Conservation (phyloP, 2,113 vertebrate species). For the Poeciliopsis retropinna region DNA sequence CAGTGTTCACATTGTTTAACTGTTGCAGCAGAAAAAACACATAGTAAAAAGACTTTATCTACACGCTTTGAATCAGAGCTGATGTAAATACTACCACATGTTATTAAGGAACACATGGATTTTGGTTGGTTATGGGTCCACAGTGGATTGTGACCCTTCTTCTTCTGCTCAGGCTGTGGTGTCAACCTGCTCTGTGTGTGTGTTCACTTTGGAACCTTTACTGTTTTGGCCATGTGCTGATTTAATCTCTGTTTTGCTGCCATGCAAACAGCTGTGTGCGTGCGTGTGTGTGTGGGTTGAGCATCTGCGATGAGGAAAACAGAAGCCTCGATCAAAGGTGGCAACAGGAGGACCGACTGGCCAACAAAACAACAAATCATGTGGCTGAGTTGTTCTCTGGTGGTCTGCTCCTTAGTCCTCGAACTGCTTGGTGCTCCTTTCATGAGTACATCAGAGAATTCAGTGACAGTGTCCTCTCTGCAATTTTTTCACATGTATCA, state of each 20-base stretch:
- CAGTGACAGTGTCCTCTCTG: background rate
- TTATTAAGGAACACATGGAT: background rate
- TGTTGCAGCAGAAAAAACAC: no score
- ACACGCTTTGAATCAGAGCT: no score
- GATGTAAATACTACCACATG: background rate
- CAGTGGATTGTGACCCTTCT: background rate
- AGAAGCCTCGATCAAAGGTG: slow-evolving; percentile 40
- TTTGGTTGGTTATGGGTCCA: background rate
- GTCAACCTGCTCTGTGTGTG: background rate
- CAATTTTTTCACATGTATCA: no score
- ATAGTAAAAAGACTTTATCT: no score
- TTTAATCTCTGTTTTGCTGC: slow-evolving; percentile 42
- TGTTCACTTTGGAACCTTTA: background rate
- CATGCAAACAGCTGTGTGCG: slow-evolving; percentile 24
- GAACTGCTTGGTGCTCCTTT: background rate
- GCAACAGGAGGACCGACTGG: background rate
- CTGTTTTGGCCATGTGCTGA: slow-evolving; percentile 45
- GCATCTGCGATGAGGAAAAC: slow-evolving; percentile 41
- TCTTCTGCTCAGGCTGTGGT: background rate
- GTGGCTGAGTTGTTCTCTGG: background rate
- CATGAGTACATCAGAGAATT: background rate
- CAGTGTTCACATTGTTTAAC: no score
- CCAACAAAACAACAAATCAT: background rate
- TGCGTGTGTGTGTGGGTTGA: slow-evolving; percentile 2
- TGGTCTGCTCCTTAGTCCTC: background rate